Evolutionary conservation across 1,140 invertebrate species (phyloP).

Genomic region (Augochlora pura): DNA sequence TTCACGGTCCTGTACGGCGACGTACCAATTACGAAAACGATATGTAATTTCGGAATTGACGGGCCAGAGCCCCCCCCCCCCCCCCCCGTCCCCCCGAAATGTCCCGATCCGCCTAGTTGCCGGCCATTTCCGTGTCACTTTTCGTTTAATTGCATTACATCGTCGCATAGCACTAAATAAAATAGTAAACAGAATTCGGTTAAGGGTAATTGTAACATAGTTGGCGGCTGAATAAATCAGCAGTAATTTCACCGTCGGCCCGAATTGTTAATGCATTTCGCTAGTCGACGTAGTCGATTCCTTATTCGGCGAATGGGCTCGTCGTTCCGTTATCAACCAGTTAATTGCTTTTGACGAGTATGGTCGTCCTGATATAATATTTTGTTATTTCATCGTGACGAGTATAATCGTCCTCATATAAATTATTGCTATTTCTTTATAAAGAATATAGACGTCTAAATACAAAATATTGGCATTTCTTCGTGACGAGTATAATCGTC

Average conservation of each 20-base stretch:
- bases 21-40: background rate
- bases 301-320: background rate
- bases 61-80: background rate
- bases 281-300: background rate
- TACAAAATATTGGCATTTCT: too few relatives aligned
- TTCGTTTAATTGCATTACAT: constrained; percentile 1
- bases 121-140: background rate
- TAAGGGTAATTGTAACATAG: background rate
- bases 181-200: background rate
- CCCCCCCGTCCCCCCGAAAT: too few relatives aligned
- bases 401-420: too few relatives aligned
- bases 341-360: too few relatives aligned
- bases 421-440: too few relatives aligned
- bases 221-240: background rate
- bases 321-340: too few relatives aligned
- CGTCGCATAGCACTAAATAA: background rate
- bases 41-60: constrained; percentile 13
- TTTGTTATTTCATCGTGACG: too few relatives aligned
- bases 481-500: too few relatives aligned
- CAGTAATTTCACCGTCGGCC: background rate
- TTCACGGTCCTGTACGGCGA: background rate
- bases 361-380: too few relatives aligned
- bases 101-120: background rate
- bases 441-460: too few relatives aligned
- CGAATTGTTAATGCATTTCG: background rate